These are phyloP conservation scores for Upupa epops DNA, from an alignment of 2,113 vertebrate genomes.

Conservation along the genomic window DNA sequence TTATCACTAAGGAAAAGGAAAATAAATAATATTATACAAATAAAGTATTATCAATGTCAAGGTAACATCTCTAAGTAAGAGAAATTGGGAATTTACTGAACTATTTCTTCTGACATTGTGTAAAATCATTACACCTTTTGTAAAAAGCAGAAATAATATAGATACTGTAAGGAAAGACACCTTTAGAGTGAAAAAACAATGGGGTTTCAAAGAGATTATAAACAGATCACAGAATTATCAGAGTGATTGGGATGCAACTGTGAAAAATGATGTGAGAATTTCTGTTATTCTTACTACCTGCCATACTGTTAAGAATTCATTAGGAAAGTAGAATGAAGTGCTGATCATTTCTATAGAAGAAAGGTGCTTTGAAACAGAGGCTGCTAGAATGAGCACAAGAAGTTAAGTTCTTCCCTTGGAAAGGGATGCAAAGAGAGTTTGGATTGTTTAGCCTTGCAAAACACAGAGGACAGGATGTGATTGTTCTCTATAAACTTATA, in stretches of 20 bases:
- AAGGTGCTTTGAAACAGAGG: background rate
- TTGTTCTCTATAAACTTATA: slow-evolving; percentile 50
- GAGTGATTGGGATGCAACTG: background rate
- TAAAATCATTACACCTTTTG: background rate
- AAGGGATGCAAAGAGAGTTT: background rate
- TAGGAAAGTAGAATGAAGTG: background rate
- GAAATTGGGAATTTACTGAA: background rate
- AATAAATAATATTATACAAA: background rate
- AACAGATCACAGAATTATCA: background rate
- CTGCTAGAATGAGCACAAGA: background rate
- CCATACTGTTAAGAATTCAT: background rate
- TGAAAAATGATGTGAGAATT: background rate
- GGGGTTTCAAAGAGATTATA: background rate
- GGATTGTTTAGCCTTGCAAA: slow-evolving; percentile 51
- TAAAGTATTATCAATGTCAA: background rate
- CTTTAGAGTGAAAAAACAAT: background rate
- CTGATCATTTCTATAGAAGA: background rate
- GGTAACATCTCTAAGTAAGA: background rate
- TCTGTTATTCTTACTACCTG: background rate
- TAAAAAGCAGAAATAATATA: background rate
- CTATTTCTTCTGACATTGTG: background rate
- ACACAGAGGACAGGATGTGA: background rate
- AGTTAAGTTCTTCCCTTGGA: background rate
- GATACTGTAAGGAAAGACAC: background rate
- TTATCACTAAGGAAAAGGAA: background rate